These are phyloP conservation scores for Garrulus glandarius DNA, from an alignment of 2,797 vertebrate genomes.

Conservation along the genomic window DNA sequence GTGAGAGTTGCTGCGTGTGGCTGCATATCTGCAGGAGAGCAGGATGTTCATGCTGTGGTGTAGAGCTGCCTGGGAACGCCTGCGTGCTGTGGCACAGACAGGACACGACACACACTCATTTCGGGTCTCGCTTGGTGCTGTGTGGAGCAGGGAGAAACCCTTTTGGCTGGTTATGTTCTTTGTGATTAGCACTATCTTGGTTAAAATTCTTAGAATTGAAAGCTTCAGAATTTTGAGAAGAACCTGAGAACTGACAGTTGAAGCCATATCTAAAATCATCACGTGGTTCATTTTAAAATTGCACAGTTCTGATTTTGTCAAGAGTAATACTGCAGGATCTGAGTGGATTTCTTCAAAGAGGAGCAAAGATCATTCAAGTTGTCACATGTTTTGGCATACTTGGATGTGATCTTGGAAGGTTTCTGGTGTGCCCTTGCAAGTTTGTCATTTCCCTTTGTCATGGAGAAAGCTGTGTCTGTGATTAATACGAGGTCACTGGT, in stretches of 20 bases:
- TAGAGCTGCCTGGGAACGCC: not conserved
- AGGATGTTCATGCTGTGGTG: not conserved
- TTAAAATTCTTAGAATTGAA: not conserved
- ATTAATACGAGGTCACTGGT: not conserved
- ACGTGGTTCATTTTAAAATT: not conserved
- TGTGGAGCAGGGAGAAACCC: not conserved
- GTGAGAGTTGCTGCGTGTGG: not conserved
- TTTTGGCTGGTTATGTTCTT: not conserved
- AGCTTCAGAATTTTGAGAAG: not conserved
- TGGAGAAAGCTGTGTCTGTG: not conserved
- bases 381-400: not conserved
- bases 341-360: not conserved
- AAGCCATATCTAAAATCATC: not conserved
- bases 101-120: not conserved
- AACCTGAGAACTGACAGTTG: not conserved
- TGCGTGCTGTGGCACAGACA: accelerated
- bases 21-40: not conserved
- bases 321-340: not conserved
- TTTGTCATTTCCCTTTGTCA: constrained; percentile 24
- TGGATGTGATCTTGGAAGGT: not conserved
- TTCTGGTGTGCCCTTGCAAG: not conserved
- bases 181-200: not conserved
- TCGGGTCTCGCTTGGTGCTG: accelerated
- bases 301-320: not conserved
- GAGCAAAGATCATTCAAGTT: not conserved